Base-by-base conservation (phyloP, 2,888 invertebrate genomes). In the Cosmorhoe ocellata region DNA sequence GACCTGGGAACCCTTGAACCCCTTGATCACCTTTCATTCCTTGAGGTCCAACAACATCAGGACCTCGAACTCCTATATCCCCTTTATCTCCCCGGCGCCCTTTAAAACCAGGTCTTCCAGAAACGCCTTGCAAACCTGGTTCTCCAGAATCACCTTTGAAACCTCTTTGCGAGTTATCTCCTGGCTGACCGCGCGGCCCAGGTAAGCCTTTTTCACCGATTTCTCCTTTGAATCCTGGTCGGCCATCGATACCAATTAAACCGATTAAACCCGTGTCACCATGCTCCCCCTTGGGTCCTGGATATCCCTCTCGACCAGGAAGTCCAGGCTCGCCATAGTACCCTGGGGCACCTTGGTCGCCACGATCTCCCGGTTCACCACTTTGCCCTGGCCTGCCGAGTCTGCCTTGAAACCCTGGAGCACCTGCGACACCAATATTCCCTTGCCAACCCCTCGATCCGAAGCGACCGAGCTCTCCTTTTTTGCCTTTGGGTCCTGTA, bases 331-430 rank as follows among this genome's bases (percentile, higher is more conserved):
- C 13, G 9, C 80, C 80, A 8, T 34, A 12, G 43, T 59, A 63
- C 24, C 81, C 81, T 9, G 96, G 95, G 55, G 94, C 89, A 55
- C 98, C 98, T 66, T 91, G 91, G 72, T 93, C 93, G 33, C 97
- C 97, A 49, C 93, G 87, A 64, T 96, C 96, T 59, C 97, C 97
- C 73, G 56, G 92, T 10, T 57, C 49, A 18, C 80, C 80, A 37
- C 51, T 63, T 31, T 42, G 51, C 41, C 89, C 81, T 38, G 71
- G 71, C 51, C 59, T 64, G 51, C 84, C 84, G 24, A 68, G 67
- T 37, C 66, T 37, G 42, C 92, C 92, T 3, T 79, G 72, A 27
- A 79, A 69, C 26, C 92, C 92, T 12, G 67, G 65, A n/a, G 71
- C 72, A 6, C 93, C 93, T 31, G 56, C 63, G 7, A 40, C 1